Evolutionary conservation across 1,140 invertebrate genomes (phyloP), one percentile per base, ranked within the genome.

Genomic region (Apocrypta bakeri): DNA sequence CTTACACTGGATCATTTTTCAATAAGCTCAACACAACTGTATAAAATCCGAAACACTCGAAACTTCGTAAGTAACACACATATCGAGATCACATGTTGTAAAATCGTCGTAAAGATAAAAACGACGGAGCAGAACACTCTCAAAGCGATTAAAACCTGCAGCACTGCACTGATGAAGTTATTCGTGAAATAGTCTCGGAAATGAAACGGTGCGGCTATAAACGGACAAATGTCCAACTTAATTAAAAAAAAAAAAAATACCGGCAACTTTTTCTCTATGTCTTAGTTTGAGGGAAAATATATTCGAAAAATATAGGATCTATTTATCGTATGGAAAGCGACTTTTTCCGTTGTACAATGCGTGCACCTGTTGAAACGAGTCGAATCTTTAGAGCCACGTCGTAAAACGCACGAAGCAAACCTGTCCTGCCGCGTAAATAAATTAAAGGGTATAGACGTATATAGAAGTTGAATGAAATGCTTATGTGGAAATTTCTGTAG

Each of bases 401-500:
- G 63, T 78, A 66, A 66, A 66, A 68, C 63, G 76, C 64, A 14
- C n/a, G n/a, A 25, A n/a, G 24, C 2, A 68, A 68, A 78, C 76
- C 76, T 42, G 76, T 66, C 33, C 33, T 11, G 25, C n/a, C 74
- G 37, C 74, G 56, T 72, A 37, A 64, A 76, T 64, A 76, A 33
- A 63, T 64, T 64, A 64, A 3, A 21, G 40, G 9, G 56, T 12
- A n/a, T n/a, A n/a, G n/a, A 25, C 21, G n/a, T 37, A 9, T 9
- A n/a, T 9, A 37, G 33, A 9, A 37, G 33, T 9, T 9, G 3
- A 29, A 76, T 24, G 29, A 24, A 8, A 17, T 9, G 56, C 17
- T 31, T 76, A 64, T 64, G 74, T 76, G 74, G 24, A 33, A 64
- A 76, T 64, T 64, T 76, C 24, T 76, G 74, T 64, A 76, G 27